Evolutionary conservation across 2,113 vertebrate species (phyloP), one percentile per base, ranked within the genome.

Genomic region (Limnothrissa miodon): DNA sequence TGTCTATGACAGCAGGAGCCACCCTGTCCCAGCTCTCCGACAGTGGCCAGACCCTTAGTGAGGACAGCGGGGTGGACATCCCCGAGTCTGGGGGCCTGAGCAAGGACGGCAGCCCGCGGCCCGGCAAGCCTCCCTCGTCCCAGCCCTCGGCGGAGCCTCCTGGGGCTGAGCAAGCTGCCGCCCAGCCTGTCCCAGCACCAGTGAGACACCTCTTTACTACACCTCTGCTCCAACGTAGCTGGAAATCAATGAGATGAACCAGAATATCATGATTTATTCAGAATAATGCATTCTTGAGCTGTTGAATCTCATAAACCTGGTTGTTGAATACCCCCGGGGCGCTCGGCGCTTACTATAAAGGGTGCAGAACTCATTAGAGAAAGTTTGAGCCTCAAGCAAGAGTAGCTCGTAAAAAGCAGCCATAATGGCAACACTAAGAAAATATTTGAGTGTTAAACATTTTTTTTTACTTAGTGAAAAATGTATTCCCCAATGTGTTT

Each of bases 11-110:
- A 39, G 83, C 94, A 97, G 97, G 96, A 46, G 95, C 96, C 87
- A 96, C 97, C 0, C 94, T 98, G 82, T 98, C 96, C 78, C 97
- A 99, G 95, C 95, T 99, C 86, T 99, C 97, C 0, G 97, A 98
- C 93, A 98, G 97, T 0, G 98, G 97, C 80, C 98, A 99, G 94
- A 98, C 98, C 5, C 95, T 99, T 86, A 99, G 97, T 0, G 98
- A 99, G 90, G 98, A 99, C 96, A 99, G 98, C 5, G 98, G 98
- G 0, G 98, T 99, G 91, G 98, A 99, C 23, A 96, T 98, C 0
- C 96, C 96, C 0, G 98, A 99, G 80, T 88, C 92, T 0, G 97
- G 96, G 84, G 93, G 90, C 79, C 93, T 95, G 0, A 91, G 93
- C 89, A 95, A 95, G 45, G 95, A 98, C 44, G 94, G 93, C 89